Conservation (phyloP, 2,797 vertebrate genomes). For the Anomalospiza imberbis region DNA sequence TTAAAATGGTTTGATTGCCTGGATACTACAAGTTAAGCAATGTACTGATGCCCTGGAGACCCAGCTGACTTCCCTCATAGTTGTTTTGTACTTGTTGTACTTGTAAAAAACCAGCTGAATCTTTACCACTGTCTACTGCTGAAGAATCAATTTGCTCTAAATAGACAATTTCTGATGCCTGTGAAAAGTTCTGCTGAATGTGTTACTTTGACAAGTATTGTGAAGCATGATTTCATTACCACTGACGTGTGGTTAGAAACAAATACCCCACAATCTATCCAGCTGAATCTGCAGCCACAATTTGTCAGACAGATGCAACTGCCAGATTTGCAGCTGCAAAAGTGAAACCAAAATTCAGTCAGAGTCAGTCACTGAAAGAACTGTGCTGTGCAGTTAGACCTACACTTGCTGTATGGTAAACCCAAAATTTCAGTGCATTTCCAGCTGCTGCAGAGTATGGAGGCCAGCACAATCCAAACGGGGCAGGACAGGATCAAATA, state of each 20-base stretch:
- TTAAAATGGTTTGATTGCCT: neutral
- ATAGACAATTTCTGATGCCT: neutral
- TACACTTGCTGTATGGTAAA: neutral
- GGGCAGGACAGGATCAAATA: neutral
- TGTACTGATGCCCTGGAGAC: neutral
- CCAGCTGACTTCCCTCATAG: neutral
- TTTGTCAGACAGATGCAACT: neutral
- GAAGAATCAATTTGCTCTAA: neutral
- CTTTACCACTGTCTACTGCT: neutral
- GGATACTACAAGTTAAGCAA: neutral
- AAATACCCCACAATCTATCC: neutral
- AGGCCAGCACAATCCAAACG: neutral
- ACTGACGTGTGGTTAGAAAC: neutral
- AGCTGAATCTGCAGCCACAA: neutral
- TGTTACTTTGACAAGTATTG: neutral
- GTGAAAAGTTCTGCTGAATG: neutral
- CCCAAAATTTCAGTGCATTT: neutral
- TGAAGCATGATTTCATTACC: neutral
- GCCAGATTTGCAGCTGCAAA: conserved; percentile 2
- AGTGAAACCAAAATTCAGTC: neutral
- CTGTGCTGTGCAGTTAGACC: neutral
- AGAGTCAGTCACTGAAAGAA: neutral
- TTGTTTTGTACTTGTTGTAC: neutral
- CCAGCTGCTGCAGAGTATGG: neutral
- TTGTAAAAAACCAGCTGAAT: neutral